phyloP scores from a whole-genome alignment of 2,797 vertebrate species.

The Tragopan temminckii region DNA sequence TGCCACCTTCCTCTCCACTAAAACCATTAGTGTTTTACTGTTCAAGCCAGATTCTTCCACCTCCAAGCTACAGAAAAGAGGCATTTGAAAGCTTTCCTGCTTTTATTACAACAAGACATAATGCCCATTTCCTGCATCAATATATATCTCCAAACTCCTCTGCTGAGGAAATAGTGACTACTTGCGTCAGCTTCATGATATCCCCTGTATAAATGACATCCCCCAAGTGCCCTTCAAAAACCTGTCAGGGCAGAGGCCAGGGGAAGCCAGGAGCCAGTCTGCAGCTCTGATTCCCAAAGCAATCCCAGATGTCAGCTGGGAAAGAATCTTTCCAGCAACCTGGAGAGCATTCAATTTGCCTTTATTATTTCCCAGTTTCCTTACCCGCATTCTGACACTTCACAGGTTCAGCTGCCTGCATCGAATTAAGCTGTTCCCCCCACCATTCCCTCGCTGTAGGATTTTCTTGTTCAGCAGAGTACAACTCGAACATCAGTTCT shows the following conservation, averaged over 20 bases:
- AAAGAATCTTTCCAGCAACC: slow-evolving; percentile 14
- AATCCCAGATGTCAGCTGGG: slow-evolving; percentile 54
- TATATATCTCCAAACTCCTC: not conserved
- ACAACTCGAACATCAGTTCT: not conserved
- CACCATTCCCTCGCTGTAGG: not conserved
- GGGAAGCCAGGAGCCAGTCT: not conserved
- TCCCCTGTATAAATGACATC: not conserved
- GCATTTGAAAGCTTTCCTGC: not conserved
- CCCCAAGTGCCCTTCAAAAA: accelerated
- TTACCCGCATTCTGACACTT: not conserved
- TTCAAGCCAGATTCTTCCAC: not conserved
- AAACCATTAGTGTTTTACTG: not conserved
- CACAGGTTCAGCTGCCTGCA: slow-evolving; percentile 14
- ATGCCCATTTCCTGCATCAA: not conserved
- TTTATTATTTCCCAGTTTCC: not conserved
- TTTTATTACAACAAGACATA: not conserved
- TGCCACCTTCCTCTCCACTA: not conserved
- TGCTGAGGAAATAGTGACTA: not conserved
- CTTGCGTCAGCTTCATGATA: not conserved
- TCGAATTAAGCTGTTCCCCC: not conserved
- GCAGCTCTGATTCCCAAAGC: slow-evolving; percentile 12
- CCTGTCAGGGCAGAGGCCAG: not conserved
- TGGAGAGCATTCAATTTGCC: not conserved
- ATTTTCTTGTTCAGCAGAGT: not conserved
- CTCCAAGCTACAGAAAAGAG: not conserved